phyloP scores from a whole-genome alignment of 30 jellyfish, hydroid and myxozoan species.

The Cassiopea andromeda region DNA sequence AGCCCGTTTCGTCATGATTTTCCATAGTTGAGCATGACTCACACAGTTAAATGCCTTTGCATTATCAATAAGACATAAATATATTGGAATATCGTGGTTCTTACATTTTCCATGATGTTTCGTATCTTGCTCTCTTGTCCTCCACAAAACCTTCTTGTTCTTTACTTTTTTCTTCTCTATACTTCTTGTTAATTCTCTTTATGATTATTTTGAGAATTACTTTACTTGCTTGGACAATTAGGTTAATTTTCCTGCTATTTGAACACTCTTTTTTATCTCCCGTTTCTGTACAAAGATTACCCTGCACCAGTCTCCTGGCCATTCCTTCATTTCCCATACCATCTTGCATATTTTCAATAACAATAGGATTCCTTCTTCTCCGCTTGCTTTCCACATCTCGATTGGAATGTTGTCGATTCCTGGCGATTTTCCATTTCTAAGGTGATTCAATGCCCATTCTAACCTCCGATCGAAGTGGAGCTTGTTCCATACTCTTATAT shows the following conservation, averaged over 20 bases:
- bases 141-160: constrained; percentile 57
- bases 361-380: constrained; percentile 8
- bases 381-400: constrained; percentile 36
- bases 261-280: constrained; percentile 34
- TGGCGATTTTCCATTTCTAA: constrained; percentile 16
- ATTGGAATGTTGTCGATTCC: constrained; percentile 34
- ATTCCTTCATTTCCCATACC: constrained; percentile 40
- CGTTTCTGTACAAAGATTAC: constrained; percentile 24
- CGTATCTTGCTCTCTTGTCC: constrained; percentile 41
- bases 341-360: constrained; percentile 11
- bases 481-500: constrained; percentile 3
- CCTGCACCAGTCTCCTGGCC: constrained; percentile 47
- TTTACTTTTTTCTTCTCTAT: constrained; percentile 1
- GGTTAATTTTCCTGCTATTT: constrained; percentile 28
- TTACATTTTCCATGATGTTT: constrained; percentile 21
- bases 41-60: constrained; percentile 56
- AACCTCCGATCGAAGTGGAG: background rate
- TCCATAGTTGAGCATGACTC: constrained; percentile 24
- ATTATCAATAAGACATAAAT: constrained; percentile 17
- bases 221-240: constrained; percentile 37
- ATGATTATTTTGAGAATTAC: constrained; percentile 33
- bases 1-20: constrained; percentile 14
- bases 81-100: background rate
- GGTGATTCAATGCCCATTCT: constrained; percentile 10
- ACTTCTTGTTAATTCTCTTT: constrained; percentile 11